Conservation (phyloP, 1,140 invertebrate species). For the Drosophila insularis region DNA sequence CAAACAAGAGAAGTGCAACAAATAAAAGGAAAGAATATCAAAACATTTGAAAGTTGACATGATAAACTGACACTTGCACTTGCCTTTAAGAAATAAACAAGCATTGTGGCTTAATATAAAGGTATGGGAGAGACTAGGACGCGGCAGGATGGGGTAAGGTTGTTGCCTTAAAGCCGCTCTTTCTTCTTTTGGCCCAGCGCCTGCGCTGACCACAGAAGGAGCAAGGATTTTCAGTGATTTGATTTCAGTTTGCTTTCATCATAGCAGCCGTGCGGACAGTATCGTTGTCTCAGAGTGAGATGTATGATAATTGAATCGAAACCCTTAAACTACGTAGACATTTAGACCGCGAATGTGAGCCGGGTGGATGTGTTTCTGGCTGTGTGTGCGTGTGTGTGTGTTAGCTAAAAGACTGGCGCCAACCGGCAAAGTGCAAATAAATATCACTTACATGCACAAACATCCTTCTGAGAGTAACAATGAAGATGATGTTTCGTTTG, state of each 20-base stretch:
- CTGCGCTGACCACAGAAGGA: constrained; percentile 40
- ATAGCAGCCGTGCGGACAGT: constrained; percentile 34
- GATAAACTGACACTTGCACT: constrained; percentile 22
- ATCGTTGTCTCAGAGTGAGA: neutral
- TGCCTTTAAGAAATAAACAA: neutral
- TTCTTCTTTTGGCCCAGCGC: constrained; percentile 26
- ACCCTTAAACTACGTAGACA: constrained; percentile 21
- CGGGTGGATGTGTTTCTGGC: neutral
- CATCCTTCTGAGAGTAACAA: constrained; percentile 22
- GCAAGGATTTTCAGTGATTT: neutral
- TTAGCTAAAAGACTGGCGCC: constrained; percentile 39
- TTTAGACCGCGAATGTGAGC: neutral
- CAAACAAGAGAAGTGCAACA: neutral
- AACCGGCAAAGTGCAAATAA: constrained; percentile 56
- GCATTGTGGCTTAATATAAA: neutral
- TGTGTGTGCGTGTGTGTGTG: constrained; percentile 20
- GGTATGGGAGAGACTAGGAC: neutral
- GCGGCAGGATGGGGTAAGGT: neutral
- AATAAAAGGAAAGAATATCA: neutral
- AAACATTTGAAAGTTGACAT: constrained; percentile 17
- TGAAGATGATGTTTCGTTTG: neutral
- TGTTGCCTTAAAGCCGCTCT: constrained; percentile 43
- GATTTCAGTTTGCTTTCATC: constrained; percentile 49
- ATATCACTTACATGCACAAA: constrained; percentile 59
- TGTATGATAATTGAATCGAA: neutral